Evolutionary conservation across 2,888 invertebrate genomes (phyloP), one percentile per base, ranked within the genome.

Genomic region (Branchipolynoe longqiensis): DNA sequence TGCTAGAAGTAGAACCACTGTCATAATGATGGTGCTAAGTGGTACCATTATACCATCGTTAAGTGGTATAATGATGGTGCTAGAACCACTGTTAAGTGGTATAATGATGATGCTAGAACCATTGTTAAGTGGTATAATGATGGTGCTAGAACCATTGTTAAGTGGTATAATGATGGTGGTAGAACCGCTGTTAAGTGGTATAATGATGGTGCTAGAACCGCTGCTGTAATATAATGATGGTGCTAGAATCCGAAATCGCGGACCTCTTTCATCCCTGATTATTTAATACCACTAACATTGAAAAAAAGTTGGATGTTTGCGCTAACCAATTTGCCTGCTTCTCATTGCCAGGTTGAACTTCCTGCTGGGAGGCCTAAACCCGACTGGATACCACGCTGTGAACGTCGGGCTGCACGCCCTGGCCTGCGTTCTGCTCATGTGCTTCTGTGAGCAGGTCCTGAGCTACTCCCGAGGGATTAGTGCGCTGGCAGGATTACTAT

Each of bases 381-480:
- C 92, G 3, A 86, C 87, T 28, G 88, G 86, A 82, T 93, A 91
- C 87, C 93, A 92, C 85, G 83, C 90, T 6, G 90, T 91, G 31
- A 93, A 92, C 87, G 90, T 91, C 0, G 40, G 87, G 0, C 89
- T 92, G 4, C 92, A 93, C 87, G 88, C 89, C 12, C 1, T 87
- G 0, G 90, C 91, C 82, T 90, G 91, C 2, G 83, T 85, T 31
- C 85, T 92, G n/a, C 90, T 92, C 74, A 89, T 88, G 33, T 87
- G 88, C 83, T 85, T 90, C 33, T 91, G 90, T 78, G 84, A 86
- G 54, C 62, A 85, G 25, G 88, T 90, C n/a, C 88, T 91, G 12
- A 59, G 91, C 48, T 82, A 85, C n/a, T 87, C 91, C 81, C 85
- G 89, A 0, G 54, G 74, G 41, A 81, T 83, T 81, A 86, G 95